Evolutionary conservation across 2,113 vertebrate species (phyloP).

Genomic region (Cyanistes caeruleus): DNA sequence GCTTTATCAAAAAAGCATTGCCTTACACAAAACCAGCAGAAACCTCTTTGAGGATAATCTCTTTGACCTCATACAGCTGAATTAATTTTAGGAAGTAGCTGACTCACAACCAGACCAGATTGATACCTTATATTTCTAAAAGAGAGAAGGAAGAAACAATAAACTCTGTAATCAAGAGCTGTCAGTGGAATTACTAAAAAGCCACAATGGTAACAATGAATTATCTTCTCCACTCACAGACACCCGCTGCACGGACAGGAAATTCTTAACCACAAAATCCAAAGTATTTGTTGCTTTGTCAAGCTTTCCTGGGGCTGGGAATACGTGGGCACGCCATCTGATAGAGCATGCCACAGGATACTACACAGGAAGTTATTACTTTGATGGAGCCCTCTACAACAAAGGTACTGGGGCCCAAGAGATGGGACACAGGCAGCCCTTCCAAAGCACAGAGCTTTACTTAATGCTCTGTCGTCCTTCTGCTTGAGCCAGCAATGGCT

Average conservation of each 20-base stretch:
- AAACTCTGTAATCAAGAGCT: constrained; percentile 32
- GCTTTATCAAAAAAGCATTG: neutral
- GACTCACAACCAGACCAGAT: constrained; percentile 25
- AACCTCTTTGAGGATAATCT: neutral
- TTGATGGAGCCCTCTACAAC: constrained; percentile 93
- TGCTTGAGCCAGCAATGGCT: neutral
- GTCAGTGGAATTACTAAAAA: constrained; percentile 30
- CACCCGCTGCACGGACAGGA: constrained; percentile 90
- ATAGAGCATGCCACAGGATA: constrained; percentile 92
- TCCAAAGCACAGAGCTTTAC: neutral
- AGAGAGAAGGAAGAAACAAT: constrained; percentile 4
- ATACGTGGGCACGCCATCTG: constrained; percentile 94
- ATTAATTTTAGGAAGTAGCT: constrained; percentile 36
- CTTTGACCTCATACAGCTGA: neutral
- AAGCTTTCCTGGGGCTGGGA: constrained; percentile 94
- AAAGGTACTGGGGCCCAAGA: constrained; percentile 78
- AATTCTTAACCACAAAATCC: constrained; percentile 88
- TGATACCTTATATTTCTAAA: neutral
- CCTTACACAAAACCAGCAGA: neutral
- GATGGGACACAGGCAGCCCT: neutral
- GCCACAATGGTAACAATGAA: constrained; percentile 1
- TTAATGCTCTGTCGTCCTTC: neutral
- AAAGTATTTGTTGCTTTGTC: constrained; percentile 89
- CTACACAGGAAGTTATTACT: constrained; percentile 98
- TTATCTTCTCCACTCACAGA: constrained; percentile 75